Evolutionary conservation across 2,888 invertebrate genomes (phyloP).

Genomic region (Drosophila pseudotakahashii): DNA sequence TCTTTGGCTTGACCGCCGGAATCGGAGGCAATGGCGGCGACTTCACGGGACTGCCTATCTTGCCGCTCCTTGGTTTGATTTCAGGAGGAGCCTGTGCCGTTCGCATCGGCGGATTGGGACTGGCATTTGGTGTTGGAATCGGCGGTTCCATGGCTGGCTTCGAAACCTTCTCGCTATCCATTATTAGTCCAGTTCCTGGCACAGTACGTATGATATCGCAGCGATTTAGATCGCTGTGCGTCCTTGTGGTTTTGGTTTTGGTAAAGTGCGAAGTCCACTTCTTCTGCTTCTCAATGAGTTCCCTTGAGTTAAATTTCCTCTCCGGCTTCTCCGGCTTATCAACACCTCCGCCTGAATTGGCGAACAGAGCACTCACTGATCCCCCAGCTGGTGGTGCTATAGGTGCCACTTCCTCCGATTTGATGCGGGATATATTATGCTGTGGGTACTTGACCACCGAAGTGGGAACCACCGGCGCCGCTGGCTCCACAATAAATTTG

Average conservation of each 20-base stretch:
- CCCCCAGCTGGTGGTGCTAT: slow-evolving; percentile 43
- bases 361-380: slow-evolving; percentile 60
- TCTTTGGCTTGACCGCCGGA: slow-evolving; percentile 83
- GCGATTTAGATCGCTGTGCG: slow-evolving; percentile 88
- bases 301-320: slow-evolving; percentile 92
- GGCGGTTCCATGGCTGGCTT: slow-evolving; percentile 69
- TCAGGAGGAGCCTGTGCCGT: slow-evolving; percentile 78
- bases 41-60: slow-evolving; percentile 83
- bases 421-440: slow-evolving; percentile 86
- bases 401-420: slow-evolving; percentile 84
- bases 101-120: slow-evolving; percentile 81
- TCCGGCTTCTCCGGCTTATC: slow-evolving; percentile 93
- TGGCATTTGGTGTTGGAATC: slow-evolving; percentile 46
- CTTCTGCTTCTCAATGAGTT: slow-evolving; percentile 94
- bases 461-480: slow-evolving; percentile 32
- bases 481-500: slow-evolving; percentile 81
- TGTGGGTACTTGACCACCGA: slow-evolving; percentile 73
- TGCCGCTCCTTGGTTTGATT: slow-evolving; percentile 83
- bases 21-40: slow-evolving; percentile 84
- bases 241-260: slow-evolving; percentile 88
- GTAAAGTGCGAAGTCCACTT: slow-evolving; percentile 97
- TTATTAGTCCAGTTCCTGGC: slow-evolving; percentile 85
- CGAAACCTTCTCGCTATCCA: slow-evolving; percentile 76
- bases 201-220: slow-evolving; percentile 85
- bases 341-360: slow-evolving; percentile 24